phyloP scores from a whole-genome alignment of 1,140 invertebrate species.

The Onthophagus taurus region DNA sequence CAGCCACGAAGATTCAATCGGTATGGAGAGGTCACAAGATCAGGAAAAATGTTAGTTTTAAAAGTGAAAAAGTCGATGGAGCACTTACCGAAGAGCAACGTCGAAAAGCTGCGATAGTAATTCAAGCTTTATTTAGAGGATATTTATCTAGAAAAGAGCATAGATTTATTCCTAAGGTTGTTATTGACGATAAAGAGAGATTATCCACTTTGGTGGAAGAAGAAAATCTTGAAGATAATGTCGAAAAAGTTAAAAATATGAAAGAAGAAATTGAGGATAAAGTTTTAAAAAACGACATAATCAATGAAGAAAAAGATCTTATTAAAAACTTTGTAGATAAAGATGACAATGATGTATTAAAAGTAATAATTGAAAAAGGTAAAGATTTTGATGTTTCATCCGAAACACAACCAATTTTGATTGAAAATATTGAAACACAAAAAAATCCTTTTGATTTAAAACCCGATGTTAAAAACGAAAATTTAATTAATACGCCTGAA shows the following conservation, averaged over 20 bases:
- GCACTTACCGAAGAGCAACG: slow-evolving; percentile 3
- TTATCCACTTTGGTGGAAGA: neutral
- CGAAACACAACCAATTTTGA: too few species aligned
- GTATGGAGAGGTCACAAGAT: neutral
- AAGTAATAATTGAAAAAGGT: neutral
- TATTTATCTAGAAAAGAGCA: slow-evolving; percentile 2
- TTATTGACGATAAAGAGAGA: too few species aligned
- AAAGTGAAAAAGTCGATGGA: neutral
- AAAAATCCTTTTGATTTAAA: neutral
- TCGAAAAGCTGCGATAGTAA: slow-evolving; percentile 8
- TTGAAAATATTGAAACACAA: neutral
- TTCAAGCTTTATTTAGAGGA: slow-evolving; percentile 10
- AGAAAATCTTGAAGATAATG: slow-evolving; percentile 2
- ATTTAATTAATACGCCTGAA: too few species aligned
- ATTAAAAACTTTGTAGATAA: neutral
- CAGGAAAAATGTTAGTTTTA: neutral
- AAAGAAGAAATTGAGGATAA: slow-evolving; percentile 3
- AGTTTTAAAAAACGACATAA: neutral
- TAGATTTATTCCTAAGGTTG: too few species aligned
- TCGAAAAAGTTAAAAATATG: neutral
- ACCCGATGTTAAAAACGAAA: neutral
- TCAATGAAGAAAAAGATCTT: neutral
- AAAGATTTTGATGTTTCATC: too few species aligned
- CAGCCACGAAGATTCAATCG: slow-evolving; percentile 8
- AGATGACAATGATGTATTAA: neutral